These are phyloP conservation scores for Papilio protenor DNA, from an alignment of 2,888 invertebrate genomes.

Conservation along the genomic window DNA sequence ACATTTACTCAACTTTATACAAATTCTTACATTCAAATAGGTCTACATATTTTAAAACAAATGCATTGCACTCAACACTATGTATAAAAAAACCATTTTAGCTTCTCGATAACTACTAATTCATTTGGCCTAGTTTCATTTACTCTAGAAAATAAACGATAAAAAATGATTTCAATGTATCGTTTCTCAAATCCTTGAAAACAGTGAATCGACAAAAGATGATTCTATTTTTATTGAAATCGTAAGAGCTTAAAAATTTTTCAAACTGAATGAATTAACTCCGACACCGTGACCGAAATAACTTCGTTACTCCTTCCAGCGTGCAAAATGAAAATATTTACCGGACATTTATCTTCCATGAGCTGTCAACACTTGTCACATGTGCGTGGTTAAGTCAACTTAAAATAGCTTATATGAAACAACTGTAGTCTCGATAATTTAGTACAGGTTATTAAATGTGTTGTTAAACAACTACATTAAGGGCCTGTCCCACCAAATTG, in stretches of 20 bases:
- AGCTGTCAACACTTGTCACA: slow-evolving; percentile 61
- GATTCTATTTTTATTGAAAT: slow-evolving; percentile 5
- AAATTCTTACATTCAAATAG: not conserved
- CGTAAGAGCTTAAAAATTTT: slow-evolving; percentile 16
- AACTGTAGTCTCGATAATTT: not conserved
- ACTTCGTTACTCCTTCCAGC: slow-evolving; percentile 64
- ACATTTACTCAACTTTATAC: not conserved
- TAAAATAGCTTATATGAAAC: not conserved
- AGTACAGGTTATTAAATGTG: not conserved
- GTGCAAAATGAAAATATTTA: slow-evolving; percentile 75
- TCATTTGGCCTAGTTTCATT: slow-evolving; percentile 1
- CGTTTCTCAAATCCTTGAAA: slow-evolving; percentile 4
- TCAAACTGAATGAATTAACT: slow-evolving; percentile 47
- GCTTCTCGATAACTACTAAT: not conserved
- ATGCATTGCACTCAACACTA: not conserved
- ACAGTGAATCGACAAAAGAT: slow-evolving; percentile 14
- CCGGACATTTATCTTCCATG: slow-evolving; percentile 63
- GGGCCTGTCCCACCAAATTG: too few relatives aligned
- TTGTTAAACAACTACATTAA: not conserved
- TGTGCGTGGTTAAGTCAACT: slow-evolving; percentile 39
- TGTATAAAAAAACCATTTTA: not conserved
- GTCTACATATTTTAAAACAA: not conserved
- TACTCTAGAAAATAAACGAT: not conserved
- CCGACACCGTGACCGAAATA: slow-evolving; percentile 67
- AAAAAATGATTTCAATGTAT: not conserved